Conservation (phyloP, 1,140 invertebrate species). For the Wasmannia auropunctata region DNA sequence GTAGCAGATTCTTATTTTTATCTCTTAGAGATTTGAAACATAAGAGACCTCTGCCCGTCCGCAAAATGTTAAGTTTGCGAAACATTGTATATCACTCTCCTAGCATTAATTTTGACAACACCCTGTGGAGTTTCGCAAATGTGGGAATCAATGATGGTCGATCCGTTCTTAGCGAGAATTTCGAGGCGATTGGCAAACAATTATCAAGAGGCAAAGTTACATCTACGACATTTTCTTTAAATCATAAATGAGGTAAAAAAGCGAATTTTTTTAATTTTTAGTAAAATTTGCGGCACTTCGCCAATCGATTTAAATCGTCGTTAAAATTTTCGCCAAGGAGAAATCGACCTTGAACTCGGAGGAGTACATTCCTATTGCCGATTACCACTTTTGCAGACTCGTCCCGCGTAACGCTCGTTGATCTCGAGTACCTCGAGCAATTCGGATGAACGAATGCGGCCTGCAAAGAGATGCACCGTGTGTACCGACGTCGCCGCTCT, state of each 20-base stretch:
- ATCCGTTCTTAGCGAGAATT: background rate
- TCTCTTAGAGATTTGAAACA: background rate
- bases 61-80: conserved; percentile 40
- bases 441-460: conserved; percentile 11
- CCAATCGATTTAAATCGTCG: background rate
- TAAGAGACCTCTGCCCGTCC: background rate
- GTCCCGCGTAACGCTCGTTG: background rate
- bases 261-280: background rate
- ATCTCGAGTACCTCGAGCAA: conserved; percentile 25
- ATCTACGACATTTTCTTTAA: background rate
- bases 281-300: background rate
- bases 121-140: conserved; percentile 1
- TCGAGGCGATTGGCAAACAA: background rate
- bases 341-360: conserved; percentile 5
- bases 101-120: conserved; percentile 23
- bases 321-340: background rate
- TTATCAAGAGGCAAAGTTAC: background rate
- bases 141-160: background rate
- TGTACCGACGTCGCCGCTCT: conserved; percentile 56
- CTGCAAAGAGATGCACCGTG: conserved; percentile 25
- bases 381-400: conserved; percentile 41
- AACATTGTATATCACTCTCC: conserved; percentile 11
- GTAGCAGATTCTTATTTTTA: too few relatives aligned
- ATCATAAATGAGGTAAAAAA: background rate
- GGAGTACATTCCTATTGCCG: background rate